Conservation (phyloP, 2,113 vertebrate species). For the Ornithorhynchus anatinus region DNA sequence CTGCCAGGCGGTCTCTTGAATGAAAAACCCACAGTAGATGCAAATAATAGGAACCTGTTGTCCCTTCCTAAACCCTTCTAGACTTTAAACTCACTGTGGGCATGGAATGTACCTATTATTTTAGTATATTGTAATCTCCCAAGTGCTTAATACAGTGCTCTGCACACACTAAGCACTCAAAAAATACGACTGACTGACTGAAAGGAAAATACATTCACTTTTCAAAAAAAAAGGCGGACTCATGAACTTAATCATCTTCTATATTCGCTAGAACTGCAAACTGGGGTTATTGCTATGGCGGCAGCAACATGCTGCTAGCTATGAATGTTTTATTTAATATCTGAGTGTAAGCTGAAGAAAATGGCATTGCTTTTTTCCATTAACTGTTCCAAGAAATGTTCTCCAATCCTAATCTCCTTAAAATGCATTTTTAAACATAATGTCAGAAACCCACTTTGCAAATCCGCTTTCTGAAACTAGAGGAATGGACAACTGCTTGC, state of each 20-base stretch:
- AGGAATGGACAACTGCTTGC: background rate
- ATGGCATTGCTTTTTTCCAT: background rate
- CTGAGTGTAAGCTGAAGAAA: conserved; percentile 25
- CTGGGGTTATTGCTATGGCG: background rate
- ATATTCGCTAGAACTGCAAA: conserved; percentile 1
- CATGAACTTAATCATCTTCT: background rate
- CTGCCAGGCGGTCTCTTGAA: too few relatives aligned
- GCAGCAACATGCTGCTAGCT: background rate
- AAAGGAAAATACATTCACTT: background rate
- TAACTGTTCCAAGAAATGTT: conserved; percentile 38
- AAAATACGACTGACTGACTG: background rate
- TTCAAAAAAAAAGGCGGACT: background rate
- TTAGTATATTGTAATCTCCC: too few relatives aligned
- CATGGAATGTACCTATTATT: too few relatives aligned
- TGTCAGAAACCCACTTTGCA: conserved; percentile 25
- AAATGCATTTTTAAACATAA: conserved; percentile 58
- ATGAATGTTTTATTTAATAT: conserved; percentile 39
- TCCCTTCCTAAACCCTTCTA: too few relatives aligned
- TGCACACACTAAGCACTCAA: background rate
- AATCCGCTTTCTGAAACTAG: conserved; percentile 46
- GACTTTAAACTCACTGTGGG: too few relatives aligned
- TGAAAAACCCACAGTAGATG: too few relatives aligned
- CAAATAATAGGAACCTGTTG: too few relatives aligned
- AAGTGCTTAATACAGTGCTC: too few relatives aligned
- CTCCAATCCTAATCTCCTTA: conserved; percentile 18